phyloP scores from a whole-genome alignment of 2,888 invertebrate genomes.

The Ennomos quercinarius region DNA sequence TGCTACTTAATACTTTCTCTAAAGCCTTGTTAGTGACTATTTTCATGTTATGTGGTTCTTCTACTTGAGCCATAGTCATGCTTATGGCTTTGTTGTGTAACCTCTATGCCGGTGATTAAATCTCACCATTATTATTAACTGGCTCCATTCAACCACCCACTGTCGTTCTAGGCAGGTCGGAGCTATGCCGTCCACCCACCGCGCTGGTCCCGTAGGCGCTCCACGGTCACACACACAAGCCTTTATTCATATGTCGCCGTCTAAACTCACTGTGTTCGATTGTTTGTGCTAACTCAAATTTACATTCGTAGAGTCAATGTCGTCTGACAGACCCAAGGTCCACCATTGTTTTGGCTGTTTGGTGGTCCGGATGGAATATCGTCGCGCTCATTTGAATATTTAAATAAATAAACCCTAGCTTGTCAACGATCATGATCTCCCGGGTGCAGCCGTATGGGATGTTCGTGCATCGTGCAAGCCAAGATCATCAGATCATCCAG shows the following conservation, averaged over 20 bases:
- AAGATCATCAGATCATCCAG: slow-evolving; percentile 75
- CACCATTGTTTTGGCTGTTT: slow-evolving; percentile 78
- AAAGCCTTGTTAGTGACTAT: slow-evolving; percentile 79
- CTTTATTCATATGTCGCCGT: slow-evolving; percentile 76
- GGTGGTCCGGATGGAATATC: slow-evolving; percentile 75
- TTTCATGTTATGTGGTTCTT: slow-evolving; percentile 66
- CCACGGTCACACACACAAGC: slow-evolving; percentile 82
- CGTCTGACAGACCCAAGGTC: slow-evolving; percentile 75
- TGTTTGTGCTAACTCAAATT: slow-evolving; percentile 78
- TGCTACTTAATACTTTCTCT: slow-evolving; percentile 57
- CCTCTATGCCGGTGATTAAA: slow-evolving; percentile 83
- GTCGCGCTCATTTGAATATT: slow-evolving; percentile 70
- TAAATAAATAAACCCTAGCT: slow-evolving; percentile 53
- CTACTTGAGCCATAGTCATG: slow-evolving; percentile 73
- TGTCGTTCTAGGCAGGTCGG: slow-evolving; percentile 79
- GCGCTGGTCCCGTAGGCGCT: slow-evolving; percentile 83
- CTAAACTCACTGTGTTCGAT: slow-evolving; percentile 77
- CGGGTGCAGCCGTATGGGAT: slow-evolving; percentile 56
- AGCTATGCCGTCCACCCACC: slow-evolving; percentile 85
- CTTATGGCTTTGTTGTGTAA: slow-evolving; percentile 81
- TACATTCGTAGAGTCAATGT: slow-evolving; percentile 81
- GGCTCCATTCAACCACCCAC: slow-evolving; percentile 85
- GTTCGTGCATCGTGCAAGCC: slow-evolving; percentile 79
- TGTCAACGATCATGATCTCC: slow-evolving; percentile 46
- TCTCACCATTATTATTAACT: slow-evolving; percentile 85